A percentile compares a stretch with the other conserved stretches of the same genome.
Evolutionary conservation across 2,113 vertebrate genomes (phyloP).

Genomic region (Mola mola): DNA sequence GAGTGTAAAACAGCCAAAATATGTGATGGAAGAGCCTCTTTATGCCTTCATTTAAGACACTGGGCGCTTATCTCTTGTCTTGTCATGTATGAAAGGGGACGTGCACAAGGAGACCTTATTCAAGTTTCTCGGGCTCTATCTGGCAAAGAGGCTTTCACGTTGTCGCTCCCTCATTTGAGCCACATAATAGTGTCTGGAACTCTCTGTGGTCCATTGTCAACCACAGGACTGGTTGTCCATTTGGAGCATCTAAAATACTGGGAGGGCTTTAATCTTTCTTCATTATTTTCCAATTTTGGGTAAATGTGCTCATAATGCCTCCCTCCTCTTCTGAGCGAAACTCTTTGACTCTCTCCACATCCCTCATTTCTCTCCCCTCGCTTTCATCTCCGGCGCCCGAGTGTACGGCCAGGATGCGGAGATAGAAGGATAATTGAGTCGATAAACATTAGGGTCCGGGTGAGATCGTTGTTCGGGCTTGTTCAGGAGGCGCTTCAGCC

Average conservation of each 20-base stretch:
- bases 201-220: slow-evolving; percentile 78
- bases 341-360: slow-evolving; percentile 76
- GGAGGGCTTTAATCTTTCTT: slow-evolving; percentile 88
- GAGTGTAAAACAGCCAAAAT: slow-evolving; percentile 56
- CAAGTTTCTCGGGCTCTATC: slow-evolving; percentile 67
- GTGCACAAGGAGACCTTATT: slow-evolving; percentile 73
- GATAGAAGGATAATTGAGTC: slow-evolving; percentile 84
- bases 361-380: slow-evolving; percentile 58
- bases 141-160: slow-evolving; percentile 76
- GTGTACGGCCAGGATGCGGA: slow-evolving; percentile 70
- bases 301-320: slow-evolving; percentile 83
- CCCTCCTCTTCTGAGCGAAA: slow-evolving; percentile 81
- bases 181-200: slow-evolving; percentile 81
- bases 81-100: slow-evolving; percentile 68
- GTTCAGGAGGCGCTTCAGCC: slow-evolving; percentile 68
- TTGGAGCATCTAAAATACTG: slow-evolving; percentile 82
- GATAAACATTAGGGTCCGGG: slow-evolving; percentile 80
- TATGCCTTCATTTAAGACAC: slow-evolving; percentile 70
- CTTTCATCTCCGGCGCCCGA: slow-evolving; percentile 84
- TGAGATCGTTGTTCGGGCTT: slow-evolving; percentile 74
- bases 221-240: slow-evolving; percentile 80
- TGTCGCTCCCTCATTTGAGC: slow-evolving; percentile 75
- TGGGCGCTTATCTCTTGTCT: slow-evolving; percentile 73
- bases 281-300: slow-evolving; percentile 87
- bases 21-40: slow-evolving; percentile 60